phyloP scores from a whole-genome alignment of 2,888 invertebrate species.

The Pegoplata infirma region DNA sequence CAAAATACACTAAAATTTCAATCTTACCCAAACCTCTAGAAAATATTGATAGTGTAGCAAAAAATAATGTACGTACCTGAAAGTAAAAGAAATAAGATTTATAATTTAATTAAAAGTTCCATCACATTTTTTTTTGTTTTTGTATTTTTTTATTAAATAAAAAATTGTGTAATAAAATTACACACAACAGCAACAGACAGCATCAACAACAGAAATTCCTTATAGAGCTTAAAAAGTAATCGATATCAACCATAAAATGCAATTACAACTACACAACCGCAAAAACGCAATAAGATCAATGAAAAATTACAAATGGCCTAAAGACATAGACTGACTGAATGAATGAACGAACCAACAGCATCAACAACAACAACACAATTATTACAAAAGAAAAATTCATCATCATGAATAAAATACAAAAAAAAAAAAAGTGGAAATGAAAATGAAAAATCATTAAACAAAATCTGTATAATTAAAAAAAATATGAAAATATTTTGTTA shows the following conservation, averaged over 20 bases:
- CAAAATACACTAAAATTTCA: background rate
- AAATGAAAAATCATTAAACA: constrained; percentile 36
- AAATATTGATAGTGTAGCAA: background rate
- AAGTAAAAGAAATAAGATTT: constrained; percentile 47
- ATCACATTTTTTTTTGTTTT: constrained; percentile 26
- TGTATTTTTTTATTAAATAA: constrained; percentile 41
- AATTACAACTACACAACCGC: constrained; percentile 30
- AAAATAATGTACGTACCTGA: constrained; percentile 55
- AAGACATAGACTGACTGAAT: constrained; percentile 52
- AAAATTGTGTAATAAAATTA: constrained; percentile 39
- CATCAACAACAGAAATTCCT: background rate
- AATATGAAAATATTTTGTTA: constrained; percentile 17
- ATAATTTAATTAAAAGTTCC: constrained; percentile 56
- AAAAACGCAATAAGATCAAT: constrained; percentile 47
- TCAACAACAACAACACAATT: too few species aligned
- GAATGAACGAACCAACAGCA: background rate
- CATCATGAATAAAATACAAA: constrained; percentile 8
- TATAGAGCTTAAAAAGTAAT: constrained; percentile 18
- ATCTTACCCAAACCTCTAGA: constrained; percentile 13
- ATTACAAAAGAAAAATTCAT: background rate
- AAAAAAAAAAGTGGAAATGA: constrained; percentile 28
- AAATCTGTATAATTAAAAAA: constrained; percentile 55
- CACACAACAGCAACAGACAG: background rate
- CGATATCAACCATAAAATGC: constrained; percentile 48
- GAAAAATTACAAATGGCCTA: constrained; percentile 58